phyloP scores from a whole-genome alignment of 2,888 invertebrate species.

The Drosophila maculinotata region DNA sequence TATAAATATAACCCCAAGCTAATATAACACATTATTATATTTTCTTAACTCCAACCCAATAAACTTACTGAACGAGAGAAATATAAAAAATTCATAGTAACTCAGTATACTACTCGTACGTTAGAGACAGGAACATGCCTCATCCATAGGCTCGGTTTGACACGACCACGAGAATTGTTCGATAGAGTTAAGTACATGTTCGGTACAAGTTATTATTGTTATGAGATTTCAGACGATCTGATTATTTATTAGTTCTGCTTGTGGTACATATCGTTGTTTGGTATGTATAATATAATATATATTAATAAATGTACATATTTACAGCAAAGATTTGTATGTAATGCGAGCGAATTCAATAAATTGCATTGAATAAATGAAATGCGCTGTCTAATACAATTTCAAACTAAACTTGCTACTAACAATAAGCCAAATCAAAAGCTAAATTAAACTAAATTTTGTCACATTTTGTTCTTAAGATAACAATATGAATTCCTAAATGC shows the following conservation, averaged over 20 bases:
- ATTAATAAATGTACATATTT: constrained; percentile 68
- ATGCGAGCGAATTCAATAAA: constrained; percentile 25
- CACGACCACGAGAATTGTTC: no score
- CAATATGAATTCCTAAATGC: constrained; percentile 27
- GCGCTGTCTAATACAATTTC: constrained; percentile 43
- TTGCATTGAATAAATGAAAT: constrained; percentile 52
- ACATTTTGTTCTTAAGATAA: constrained; percentile 23
- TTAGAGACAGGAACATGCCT: no score
- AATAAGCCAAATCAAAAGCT: constrained; percentile 22
- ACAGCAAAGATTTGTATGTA: constrained; percentile 46
- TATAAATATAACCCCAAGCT: no score
- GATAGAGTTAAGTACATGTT: no score
- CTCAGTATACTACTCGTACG: no score
- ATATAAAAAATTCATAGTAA: no score
- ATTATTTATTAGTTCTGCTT: constrained; percentile 34
- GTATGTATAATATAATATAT: constrained; percentile 17
- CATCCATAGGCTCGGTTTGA: no score
- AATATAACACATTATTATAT: no score
- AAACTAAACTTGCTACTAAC: constrained; percentile 37
- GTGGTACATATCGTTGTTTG: constrained; percentile 22
- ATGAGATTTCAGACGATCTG: constrained; percentile 48
- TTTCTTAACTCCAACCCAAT: no score
- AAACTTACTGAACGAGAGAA: no score
- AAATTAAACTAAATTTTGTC: constrained; percentile 48
- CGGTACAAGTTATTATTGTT: neutral